Conservation (phyloP, 2,797 vertebrate species). For the Channallabes apus region DNA sequence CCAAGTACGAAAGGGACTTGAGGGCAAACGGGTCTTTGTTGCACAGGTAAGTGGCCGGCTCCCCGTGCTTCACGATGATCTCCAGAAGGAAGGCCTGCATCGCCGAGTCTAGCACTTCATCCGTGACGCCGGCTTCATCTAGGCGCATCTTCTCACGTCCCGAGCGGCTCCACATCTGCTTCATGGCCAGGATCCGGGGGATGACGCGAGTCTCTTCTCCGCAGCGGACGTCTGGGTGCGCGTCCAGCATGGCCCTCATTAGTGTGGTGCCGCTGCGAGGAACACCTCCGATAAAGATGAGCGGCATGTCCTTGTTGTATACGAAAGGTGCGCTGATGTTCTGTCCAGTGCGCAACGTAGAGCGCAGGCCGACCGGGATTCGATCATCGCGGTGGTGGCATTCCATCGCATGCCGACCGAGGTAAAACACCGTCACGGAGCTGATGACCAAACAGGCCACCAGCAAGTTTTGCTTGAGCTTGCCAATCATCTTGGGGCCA, state of each 20-base stretch:
- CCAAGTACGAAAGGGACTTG: slow-evolving; percentile 94
- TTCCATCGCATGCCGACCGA: slow-evolving; percentile 95
- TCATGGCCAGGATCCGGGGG: slow-evolving; percentile 91
- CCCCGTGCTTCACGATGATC: slow-evolving; percentile 95
- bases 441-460: slow-evolving; percentile 93
- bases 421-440: slow-evolving; percentile 91
- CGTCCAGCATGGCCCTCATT: slow-evolving; percentile 97
- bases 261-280: slow-evolving; percentile 95
- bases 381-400: slow-evolving; percentile 94
- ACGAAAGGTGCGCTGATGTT: slow-evolving; percentile 72
- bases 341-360: slow-evolving; percentile 72
- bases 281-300: slow-evolving; percentile 94
- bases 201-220: slow-evolving; percentile 95
- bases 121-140: slow-evolving; percentile 94
- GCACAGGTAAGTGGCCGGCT: slow-evolving; percentile 91
- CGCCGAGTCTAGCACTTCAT: slow-evolving; percentile 93
- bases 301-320: slow-evolving; percentile 97
- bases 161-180: slow-evolving; percentile 97
- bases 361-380: slow-evolving; percentile 70
- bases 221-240: slow-evolving; percentile 91
- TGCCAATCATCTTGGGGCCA: slow-evolving; percentile 82
- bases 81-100: slow-evolving; percentile 96
- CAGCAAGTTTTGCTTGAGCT: slow-evolving; percentile 93
- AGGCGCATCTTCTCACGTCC: slow-evolving; percentile 94
- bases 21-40: slow-evolving; percentile 98